phyloP scores from a whole-genome alignment of 2,113 vertebrate species.

The Jacana jacana region DNA sequence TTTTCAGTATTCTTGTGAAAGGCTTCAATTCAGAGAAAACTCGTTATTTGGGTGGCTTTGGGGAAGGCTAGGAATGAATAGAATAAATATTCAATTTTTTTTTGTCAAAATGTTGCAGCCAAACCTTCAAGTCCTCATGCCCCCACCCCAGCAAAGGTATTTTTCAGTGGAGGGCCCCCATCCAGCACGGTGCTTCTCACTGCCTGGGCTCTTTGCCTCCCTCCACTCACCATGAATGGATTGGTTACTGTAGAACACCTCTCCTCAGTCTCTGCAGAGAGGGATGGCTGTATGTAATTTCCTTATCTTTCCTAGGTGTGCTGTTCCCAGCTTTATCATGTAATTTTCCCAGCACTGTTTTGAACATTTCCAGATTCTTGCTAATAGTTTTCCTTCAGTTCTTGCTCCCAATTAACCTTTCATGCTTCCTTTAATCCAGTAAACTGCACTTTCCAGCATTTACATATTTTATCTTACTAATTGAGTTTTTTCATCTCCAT shows the following conservation, averaged over 20 bases:
- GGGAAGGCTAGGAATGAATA: not conserved
- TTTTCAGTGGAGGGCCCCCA: fast-evolving
- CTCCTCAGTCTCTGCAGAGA: not conserved
- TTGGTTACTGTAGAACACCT: not conserved
- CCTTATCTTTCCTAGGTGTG: not conserved
- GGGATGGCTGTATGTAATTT: not conserved
- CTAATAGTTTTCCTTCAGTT: constrained; percentile 47
- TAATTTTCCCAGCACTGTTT: not conserved
- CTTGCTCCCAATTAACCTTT: constrained; percentile 77
- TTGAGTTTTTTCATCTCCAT: constrained; percentile 62
- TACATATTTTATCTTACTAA: constrained; percentile 63
- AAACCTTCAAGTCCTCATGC: not conserved
- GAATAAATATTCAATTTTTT: not conserved
- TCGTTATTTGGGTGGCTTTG: not conserved
- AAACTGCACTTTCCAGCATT: constrained; percentile 17
- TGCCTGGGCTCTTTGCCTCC: not conserved
- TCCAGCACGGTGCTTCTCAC: not conserved
- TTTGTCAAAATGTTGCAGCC: not conserved
- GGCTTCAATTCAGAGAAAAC: not conserved
- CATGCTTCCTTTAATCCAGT: constrained; percentile 50
- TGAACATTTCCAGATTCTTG: constrained; percentile 24
- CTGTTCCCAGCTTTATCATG: not conserved
- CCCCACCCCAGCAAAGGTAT: not conserved
- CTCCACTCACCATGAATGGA: not conserved
- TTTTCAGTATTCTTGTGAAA: not conserved